Evolutionary conservation across 1,140 invertebrate species (phyloP).

Genomic region (Linepithema humile): DNA sequence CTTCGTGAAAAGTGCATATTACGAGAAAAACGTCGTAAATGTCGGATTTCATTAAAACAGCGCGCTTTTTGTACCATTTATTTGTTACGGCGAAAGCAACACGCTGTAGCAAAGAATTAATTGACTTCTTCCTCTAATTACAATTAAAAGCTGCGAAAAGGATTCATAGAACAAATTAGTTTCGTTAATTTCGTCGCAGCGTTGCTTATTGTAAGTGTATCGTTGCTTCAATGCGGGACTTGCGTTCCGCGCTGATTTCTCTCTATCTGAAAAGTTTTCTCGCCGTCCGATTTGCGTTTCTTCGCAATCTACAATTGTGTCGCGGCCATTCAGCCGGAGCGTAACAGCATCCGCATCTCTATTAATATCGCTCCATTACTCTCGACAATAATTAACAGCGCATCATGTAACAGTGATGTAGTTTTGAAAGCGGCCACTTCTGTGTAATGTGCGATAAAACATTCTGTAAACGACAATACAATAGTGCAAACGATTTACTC

Average conservation of each 20-base stretch:
- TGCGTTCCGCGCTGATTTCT: not conserved
- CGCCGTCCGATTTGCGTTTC: not conserved
- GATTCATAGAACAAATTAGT: not conserved
- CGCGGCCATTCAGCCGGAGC: too few relatives aligned
- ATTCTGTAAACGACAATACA: not conserved
- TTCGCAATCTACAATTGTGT: not conserved
- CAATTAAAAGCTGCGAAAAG: not conserved
- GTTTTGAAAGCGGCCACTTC: constrained; percentile 23
- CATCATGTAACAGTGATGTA: constrained; percentile 9
- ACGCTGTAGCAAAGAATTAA: not conserved
- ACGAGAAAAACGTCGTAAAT: not conserved
- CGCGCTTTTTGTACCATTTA: not conserved
- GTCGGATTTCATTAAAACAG: not conserved
- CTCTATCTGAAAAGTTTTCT: too few relatives aligned
- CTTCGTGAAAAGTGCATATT: not conserved
- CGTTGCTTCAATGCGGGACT: not conserved
- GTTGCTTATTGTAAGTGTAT: not conserved
- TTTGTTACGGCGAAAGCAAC: not conserved
- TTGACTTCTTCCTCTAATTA: constrained; percentile 2
- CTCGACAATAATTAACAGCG: constrained; percentile 31
- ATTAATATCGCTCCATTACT: constrained; percentile 15
- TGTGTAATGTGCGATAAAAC: constrained; percentile 34
- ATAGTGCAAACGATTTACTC: constrained; percentile 17
- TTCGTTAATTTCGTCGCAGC: not conserved
- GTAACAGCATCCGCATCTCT: not conserved